Percentiles rank a stretch among this genome's conserved stretches.
Evolutionary conservation across 2,797 vertebrate genomes (phyloP).

Genomic region (Brachymystax lenok): DNA sequence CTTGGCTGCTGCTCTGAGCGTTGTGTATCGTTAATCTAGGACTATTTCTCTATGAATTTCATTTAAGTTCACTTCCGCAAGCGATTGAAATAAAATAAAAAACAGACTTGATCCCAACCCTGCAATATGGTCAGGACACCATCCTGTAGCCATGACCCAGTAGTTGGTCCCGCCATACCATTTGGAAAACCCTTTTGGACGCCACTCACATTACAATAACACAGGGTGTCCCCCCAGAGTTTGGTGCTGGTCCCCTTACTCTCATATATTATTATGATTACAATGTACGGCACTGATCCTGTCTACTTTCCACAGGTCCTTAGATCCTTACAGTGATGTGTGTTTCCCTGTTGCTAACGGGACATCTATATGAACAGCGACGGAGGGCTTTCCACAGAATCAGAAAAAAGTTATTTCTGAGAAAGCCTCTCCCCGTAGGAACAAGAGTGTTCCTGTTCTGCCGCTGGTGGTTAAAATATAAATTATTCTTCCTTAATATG

Average conservation of each 20-base stretch:
- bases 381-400: conserved; percentile 38
- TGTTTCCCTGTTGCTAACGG: conserved; percentile 27
- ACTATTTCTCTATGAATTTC: too few relatives aligned
- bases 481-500: conserved; percentile 40
- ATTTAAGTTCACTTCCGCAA: too few relatives aligned
- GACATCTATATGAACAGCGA: conserved; percentile 19
- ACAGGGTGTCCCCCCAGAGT: not conserved
- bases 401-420: conserved; percentile 21
- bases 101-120: too few relatives aligned
- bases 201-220: not conserved
- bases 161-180: not conserved
- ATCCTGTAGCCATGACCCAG: too few relatives aligned
- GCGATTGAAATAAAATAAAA: too few relatives aligned
- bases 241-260: not conserved
- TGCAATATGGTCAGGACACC: too few relatives aligned
- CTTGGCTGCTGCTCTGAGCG: too few relatives aligned
- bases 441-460: conserved; percentile 11
- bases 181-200: not conserved
- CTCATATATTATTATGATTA: not conserved
- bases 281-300: not conserved
- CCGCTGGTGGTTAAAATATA: conserved; percentile 24
- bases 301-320: not conserved
- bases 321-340: not conserved
- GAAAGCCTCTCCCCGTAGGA: conserved; percentile 30
- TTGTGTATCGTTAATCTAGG: too few relatives aligned